phyloP scores from a whole-genome alignment of 2,113 vertebrate genomes.

The Corydoras sp. region DNA sequence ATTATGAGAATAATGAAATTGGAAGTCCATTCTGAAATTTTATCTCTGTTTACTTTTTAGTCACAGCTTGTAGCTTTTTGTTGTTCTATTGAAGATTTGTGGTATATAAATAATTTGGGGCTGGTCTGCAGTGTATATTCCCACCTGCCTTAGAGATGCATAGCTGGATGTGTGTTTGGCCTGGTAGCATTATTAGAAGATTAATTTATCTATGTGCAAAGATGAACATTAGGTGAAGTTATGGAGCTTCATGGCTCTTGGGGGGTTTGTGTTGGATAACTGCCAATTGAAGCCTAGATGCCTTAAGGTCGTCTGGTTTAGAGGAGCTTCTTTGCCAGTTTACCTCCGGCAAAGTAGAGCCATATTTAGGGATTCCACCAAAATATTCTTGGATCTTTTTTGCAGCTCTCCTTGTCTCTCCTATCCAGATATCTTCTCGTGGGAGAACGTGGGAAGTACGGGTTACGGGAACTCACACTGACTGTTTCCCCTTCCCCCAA shows the following conservation, averaged over 20 bases:
- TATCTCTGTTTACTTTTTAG: no score
- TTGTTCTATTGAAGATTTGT: no score
- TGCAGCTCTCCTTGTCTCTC: constrained; percentile 7
- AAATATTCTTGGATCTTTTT: constrained; percentile 2
- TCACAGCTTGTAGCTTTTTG: no score
- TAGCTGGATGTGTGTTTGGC: constrained; percentile 49
- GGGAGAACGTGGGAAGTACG: background rate
- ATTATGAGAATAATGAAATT: no score
- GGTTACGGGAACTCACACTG: background rate
- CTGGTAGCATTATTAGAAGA: constrained; percentile 34
- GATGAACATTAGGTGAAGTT: constrained; percentile 44
- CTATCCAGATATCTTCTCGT: constrained; percentile 11
- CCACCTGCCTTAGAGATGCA: constrained; percentile 46
- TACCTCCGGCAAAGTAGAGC: constrained; percentile 8
- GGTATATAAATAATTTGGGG: no score
- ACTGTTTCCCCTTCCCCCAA: background rate
- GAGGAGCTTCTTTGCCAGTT: background rate
- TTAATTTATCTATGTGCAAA: no score
- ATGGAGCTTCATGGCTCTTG: constrained; percentile 45
- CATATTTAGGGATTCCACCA: background rate
- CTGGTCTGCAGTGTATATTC: constrained; percentile 19
- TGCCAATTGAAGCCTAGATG: constrained; percentile 31
- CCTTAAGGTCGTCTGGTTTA: constrained; percentile 12
- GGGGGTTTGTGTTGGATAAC: constrained; percentile 32
- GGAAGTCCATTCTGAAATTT: no score